Evolutionary conservation across 2,888 invertebrate species (phyloP).

Genomic region (Tiliacea aurago): DNA sequence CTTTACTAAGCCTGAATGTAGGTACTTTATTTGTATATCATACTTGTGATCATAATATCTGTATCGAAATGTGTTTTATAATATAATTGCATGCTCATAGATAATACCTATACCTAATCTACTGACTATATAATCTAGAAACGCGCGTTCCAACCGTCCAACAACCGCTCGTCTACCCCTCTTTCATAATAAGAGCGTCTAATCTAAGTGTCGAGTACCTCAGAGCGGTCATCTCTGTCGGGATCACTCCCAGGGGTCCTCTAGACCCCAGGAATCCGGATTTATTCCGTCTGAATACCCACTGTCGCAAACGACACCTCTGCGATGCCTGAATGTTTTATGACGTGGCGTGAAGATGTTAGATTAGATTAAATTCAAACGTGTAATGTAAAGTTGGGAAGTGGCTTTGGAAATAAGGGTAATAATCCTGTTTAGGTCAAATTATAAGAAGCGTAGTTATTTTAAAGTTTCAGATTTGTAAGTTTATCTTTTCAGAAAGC

Average conservation of each 20-base stretch:
- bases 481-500: not conserved
- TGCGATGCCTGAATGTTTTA: constrained; percentile 83
- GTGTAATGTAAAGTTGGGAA: constrained; percentile 44
- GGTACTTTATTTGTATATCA: not conserved
- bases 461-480: not conserved
- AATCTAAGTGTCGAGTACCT: constrained; percentile 87
- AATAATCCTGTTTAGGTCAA: constrained; percentile 1
- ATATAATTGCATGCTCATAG: not conserved
- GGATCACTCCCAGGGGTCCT: constrained; percentile 87
- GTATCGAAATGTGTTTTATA: not conserved
- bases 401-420: constrained; percentile 25
- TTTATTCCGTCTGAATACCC: constrained; percentile 87
- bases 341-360: constrained; percentile 78
- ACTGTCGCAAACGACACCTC: constrained; percentile 83
- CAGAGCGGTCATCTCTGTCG: constrained; percentile 88
- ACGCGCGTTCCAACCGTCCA: constrained; percentile 52
- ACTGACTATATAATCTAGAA: not conserved
- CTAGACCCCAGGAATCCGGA: constrained; percentile 85
- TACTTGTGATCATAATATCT: not conserved
- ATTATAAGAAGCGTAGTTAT: not conserved
- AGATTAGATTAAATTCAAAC: constrained; percentile 81
- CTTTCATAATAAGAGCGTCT: constrained; percentile 80
- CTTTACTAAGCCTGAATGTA: not conserved
- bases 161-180: constrained; percentile 70
- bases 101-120: not conserved